phyloP scores from a whole-genome alignment of 2,888 invertebrate species.

The Trisateles emortualis region DNA sequence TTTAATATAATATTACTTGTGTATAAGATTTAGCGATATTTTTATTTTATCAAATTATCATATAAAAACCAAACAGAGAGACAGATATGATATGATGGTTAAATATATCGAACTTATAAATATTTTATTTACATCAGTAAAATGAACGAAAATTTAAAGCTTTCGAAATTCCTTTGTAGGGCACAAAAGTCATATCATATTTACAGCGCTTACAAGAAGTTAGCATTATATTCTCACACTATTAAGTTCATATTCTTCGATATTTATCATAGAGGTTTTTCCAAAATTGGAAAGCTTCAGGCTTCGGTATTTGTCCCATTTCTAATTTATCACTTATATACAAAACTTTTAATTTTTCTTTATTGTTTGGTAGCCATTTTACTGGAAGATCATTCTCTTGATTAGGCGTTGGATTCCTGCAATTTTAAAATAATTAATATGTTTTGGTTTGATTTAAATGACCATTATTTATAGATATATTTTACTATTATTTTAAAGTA shows the following conservation, averaged over 20 bases:
- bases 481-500: no score
- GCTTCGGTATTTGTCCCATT: conserved; percentile 60
- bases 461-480: no score
- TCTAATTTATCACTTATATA: conserved; percentile 57
- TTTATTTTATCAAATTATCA: no score
- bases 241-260: conserved; percentile 15
- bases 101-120: no score
- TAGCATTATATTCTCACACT: not conserved
- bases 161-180: not conserved
- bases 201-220: not conserved
- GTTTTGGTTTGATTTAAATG: no score
- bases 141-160: not conserved
- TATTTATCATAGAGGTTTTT: conserved; percentile 59
- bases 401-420: conserved; percentile 65
- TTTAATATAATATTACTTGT: no score
- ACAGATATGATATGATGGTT: no score
- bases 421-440: conserved; percentile 21
- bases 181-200: no score
- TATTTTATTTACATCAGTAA: no score
- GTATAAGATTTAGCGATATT: no score
- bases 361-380: conserved; percentile 61
- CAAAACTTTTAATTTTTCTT: conserved; percentile 56
- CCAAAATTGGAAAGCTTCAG: conserved; percentile 61
- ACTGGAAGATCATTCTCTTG: conserved; percentile 46
- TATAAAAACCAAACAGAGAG: no score